Conservation (phyloP, 1,140 invertebrate species). For the Sminthurides bifidus region DNA sequence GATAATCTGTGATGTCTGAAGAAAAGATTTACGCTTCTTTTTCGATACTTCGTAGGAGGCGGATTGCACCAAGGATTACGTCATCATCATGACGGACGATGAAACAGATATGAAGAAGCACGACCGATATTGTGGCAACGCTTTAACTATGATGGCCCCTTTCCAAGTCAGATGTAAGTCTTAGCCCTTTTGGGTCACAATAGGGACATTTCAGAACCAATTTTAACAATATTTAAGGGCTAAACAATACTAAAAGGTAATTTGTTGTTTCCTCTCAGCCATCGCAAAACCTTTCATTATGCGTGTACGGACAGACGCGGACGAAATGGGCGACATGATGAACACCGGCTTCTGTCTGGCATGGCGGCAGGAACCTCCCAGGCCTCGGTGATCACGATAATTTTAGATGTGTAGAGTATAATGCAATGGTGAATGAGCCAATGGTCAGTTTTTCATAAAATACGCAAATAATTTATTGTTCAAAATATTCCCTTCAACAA, state of each 20-base stretch:
- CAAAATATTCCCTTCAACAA: too few relatives aligned
- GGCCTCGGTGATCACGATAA: slow-evolving; percentile 5
- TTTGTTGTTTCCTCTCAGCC: slow-evolving; percentile 5
- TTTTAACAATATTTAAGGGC: not conserved
- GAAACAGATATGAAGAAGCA: slow-evolving; percentile 7
- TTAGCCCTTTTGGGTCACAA: not conserved
- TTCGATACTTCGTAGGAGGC: not conserved
- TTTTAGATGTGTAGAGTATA: too few relatives aligned
- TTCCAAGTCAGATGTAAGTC: slow-evolving; percentile 14
- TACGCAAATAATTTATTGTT: too few relatives aligned
- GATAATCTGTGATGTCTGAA: not conserved
- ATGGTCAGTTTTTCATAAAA: too few relatives aligned
- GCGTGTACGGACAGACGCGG: slow-evolving; percentile 22
- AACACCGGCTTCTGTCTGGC: slow-evolving; percentile 27
- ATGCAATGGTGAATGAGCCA: too few relatives aligned
- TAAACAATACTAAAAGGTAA: not conserved
- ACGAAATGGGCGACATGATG: slow-evolving; percentile 7
- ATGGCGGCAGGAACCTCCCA: slow-evolving; percentile 25
- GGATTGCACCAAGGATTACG: slow-evolving; percentile 18
- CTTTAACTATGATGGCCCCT: not conserved
- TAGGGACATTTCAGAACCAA: not conserved
- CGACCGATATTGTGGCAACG: slow-evolving; percentile 28
- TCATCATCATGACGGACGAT: slow-evolving; percentile 29
- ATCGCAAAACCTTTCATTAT: slow-evolving; percentile 26
- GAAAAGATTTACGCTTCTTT: not conserved